phyloP scores from a whole-genome alignment of 2,113 vertebrate genomes.

The Pipra filicauda region DNA sequence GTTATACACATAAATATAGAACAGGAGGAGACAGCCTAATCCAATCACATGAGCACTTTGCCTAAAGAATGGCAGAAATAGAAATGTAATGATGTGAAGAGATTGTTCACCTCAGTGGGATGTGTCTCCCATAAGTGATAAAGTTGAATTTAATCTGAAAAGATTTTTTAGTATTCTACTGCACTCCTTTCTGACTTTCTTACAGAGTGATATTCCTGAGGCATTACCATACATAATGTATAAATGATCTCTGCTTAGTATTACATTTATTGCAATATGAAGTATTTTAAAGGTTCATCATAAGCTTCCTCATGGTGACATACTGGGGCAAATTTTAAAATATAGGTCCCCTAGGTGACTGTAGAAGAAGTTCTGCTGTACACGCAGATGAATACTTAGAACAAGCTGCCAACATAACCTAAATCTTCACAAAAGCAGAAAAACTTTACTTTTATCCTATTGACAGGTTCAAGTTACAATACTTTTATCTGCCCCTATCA shows the following conservation, averaged over 20 bases:
- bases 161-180: constrained; percentile 24
- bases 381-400: neutral
- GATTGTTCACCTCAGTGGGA: constrained; percentile 23
- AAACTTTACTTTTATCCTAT: neutral
- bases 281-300: constrained; percentile 37
- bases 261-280: constrained; percentile 32
- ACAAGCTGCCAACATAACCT: neutral
- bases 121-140: constrained; percentile 10
- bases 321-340: neutral
- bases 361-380: neutral
- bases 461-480: neutral
- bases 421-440: neutral
- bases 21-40: neutral
- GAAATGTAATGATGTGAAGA: neutral
- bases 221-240: constrained; percentile 44
- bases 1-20: constrained; percentile 20
- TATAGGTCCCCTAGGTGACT: neutral
- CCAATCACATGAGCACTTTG: neutral
- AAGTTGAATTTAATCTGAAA: constrained; percentile 18
- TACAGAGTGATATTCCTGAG: constrained; percentile 22
- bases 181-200: constrained; percentile 1
- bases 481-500: neutral
- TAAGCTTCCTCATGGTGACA: neutral
- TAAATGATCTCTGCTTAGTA: constrained; percentile 22
- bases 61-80: constrained; percentile 3